Percentiles rank a stretch among this genome's conserved stretches.
phyloP scores from a whole-genome alignment of 2,888 invertebrate genomes.

The Tipula helvola region DNA sequence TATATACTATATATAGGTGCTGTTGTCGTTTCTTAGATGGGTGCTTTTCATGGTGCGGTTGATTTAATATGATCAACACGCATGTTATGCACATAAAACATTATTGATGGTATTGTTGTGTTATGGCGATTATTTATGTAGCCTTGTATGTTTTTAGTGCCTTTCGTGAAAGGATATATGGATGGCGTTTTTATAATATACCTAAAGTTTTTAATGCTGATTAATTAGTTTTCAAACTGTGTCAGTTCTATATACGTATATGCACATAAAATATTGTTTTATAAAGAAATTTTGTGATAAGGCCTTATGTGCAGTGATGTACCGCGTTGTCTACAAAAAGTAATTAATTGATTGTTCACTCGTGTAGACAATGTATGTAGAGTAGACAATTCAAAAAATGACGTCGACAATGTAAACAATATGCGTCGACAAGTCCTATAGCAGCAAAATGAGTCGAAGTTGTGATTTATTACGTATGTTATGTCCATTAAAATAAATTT shows the following conservation, averaged over 20 bases:
- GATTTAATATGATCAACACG: not conserved
- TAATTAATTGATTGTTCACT: no score
- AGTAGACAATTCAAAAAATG: no score
- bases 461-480: no score
- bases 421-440: no score
- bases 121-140: not conserved
- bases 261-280: not conserved
- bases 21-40: not conserved
- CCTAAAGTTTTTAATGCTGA: not conserved
- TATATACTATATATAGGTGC: not conserved
- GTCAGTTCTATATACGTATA: not conserved
- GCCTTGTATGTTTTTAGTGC: not conserved
- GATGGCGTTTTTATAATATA: not conserved
- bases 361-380: no score
- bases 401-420: no score
- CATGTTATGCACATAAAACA: not conserved
- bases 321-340: no score
- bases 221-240: not conserved
- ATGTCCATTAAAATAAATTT: no score
- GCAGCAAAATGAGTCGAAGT: no score
- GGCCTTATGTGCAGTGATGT: no score
- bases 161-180: not conserved
- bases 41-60: not conserved
- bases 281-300: not conserved
- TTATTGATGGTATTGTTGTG: not conserved